Evolutionary conservation across 2,113 vertebrate species (phyloP).

Genomic region (Thamnophis sirtalis): DNA sequence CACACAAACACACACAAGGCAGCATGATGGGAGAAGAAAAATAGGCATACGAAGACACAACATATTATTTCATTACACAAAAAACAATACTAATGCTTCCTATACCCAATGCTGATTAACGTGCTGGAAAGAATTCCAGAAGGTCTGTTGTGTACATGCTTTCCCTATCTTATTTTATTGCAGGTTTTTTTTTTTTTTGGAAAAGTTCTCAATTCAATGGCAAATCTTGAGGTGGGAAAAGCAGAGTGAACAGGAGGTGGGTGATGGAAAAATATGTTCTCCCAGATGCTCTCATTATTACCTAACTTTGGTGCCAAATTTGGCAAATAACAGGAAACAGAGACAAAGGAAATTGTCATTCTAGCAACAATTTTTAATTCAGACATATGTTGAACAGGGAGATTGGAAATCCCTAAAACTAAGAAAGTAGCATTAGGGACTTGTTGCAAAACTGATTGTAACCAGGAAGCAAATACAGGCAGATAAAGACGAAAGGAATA

Average conservation of each 20-base stretch:
- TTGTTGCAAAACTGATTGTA: background rate
- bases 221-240: background rate
- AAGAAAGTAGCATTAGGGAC: background rate
- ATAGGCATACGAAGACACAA: background rate
- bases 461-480: background rate
- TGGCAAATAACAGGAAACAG: background rate
- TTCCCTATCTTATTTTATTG: background rate
- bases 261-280: background rate
- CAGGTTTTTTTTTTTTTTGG: background rate
- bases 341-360: background rate
- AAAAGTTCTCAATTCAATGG: background rate
- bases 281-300: background rate
- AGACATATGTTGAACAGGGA: background rate
- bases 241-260: background rate
- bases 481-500: background rate
- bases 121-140: background rate
- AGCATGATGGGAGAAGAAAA: background rate
- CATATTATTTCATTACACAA: background rate
- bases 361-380: background rate
- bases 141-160: background rate
- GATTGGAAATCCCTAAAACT: background rate
- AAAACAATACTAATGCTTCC: background rate
- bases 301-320: background rate
- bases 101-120: background rate
- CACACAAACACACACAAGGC: background rate